A percentile compares a stretch with the other conserved stretches of the same genome.
Evolutionary conservation across 2,888 invertebrate species (phyloP).

Genomic region (Hipparchia semele): DNA sequence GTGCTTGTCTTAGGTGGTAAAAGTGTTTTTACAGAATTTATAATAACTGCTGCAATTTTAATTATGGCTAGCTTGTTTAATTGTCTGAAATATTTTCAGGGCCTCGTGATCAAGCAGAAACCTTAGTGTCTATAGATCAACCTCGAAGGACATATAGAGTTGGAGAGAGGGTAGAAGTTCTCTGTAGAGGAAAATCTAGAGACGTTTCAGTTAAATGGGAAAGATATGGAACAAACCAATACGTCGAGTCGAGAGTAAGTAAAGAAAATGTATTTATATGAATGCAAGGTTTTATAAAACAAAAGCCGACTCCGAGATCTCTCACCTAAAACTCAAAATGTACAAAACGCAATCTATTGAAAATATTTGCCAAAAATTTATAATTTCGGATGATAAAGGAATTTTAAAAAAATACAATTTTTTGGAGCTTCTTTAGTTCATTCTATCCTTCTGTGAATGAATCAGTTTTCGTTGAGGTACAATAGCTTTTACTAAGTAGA

Average conservation of each 20-base stretch:
- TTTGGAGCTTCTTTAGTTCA: background rate
- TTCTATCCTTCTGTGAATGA: background rate
- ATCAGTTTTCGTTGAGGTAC: background rate
- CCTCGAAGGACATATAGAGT: slow-evolving; percentile 59
- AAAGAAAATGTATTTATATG: background rate
- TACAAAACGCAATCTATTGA: too few species aligned
- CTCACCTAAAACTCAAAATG: too few species aligned
- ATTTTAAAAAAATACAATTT: too few species aligned
- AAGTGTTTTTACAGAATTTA: slow-evolving; percentile 6
- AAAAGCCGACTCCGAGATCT: too few species aligned
- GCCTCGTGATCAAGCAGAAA: slow-evolving; percentile 45
- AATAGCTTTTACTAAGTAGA: too few species aligned
- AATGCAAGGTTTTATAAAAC: too few species aligned
- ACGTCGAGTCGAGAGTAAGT: slow-evolving; percentile 61
- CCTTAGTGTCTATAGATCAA: slow-evolving; percentile 67
- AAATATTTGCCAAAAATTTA: too few species aligned
- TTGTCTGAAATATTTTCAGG: slow-evolving; percentile 51
- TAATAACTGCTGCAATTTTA: background rate
- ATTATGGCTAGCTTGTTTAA: background rate
- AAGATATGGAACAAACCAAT: slow-evolving; percentile 62
- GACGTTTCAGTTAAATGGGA: slow-evolving; percentile 57
- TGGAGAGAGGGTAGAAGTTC: slow-evolving; percentile 66
- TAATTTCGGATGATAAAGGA: too few species aligned
- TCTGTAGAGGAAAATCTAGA: slow-evolving; percentile 53
- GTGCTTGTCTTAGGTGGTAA: slow-evolving; percentile 14